Percentiles rank a stretch among this genome's conserved stretches.
phyloP scores from a whole-genome alignment of 2,113 vertebrate genomes.

The Salvelinus fontinalis region DNA sequence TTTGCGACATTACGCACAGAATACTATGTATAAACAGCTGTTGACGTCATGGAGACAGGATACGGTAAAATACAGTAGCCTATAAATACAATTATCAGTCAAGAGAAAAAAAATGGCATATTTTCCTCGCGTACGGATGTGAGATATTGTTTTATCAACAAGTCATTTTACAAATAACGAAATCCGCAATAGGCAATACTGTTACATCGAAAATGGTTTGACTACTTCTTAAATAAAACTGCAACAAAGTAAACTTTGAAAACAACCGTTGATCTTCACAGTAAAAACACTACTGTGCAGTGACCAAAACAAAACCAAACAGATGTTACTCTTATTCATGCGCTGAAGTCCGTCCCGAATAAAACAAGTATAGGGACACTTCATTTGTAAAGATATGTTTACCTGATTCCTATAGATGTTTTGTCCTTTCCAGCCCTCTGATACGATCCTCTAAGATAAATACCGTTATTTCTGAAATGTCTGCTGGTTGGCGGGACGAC shows the following conservation, averaged over 20 bases:
- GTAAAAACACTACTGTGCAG: background rate
- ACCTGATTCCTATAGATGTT: background rate
- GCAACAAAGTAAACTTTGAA: no score
- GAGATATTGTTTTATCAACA: background rate
- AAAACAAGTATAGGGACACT: background rate
- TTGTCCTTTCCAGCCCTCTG: background rate
- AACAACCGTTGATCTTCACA: no score
- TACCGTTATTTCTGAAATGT: background rate
- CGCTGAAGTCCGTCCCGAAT: background rate
- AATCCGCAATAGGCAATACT: background rate
- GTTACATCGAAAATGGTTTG: background rate
- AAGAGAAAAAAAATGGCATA: background rate
- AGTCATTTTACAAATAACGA: background rate
- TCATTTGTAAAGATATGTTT: background rate
- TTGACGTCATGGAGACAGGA: no score
- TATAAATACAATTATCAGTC: background rate
- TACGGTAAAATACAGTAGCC: background rate
- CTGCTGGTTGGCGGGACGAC: constrained; percentile 6
- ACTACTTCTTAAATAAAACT: background rate
- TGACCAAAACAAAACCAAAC: background rate
- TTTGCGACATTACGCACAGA: no score
- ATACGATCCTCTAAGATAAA: constrained; percentile 3
- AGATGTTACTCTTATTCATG: background rate
- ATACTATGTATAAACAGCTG: no score
- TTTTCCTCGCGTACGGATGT: no score